Evolutionary conservation across 2,888 invertebrate species (phyloP).

Genomic region (Caenorhabditis virilis): DNA sequence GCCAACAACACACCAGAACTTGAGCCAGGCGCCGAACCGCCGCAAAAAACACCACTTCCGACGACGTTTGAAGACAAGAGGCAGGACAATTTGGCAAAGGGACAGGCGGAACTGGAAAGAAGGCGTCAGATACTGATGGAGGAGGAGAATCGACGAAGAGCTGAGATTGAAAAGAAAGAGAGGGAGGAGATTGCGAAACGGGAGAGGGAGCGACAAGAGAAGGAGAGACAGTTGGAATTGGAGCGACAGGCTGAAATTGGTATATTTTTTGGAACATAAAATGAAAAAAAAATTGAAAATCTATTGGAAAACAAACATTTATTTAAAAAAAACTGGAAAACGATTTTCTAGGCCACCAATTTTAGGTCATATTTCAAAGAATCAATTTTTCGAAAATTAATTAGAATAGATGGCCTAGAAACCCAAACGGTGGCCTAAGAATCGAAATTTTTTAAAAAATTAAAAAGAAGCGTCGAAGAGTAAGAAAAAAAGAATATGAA

Average conservation of each 20-base stretch:
- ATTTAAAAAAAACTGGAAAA: too few relatives aligned
- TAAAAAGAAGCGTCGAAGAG: too few relatives aligned
- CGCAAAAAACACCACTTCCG: slow-evolving; percentile 59
- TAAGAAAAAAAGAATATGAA: too few relatives aligned
- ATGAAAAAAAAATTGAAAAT: not conserved
- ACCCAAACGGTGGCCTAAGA: too few relatives aligned
- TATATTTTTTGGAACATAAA: not conserved
- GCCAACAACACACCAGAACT: slow-evolving; percentile 48
- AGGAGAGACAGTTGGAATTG: slow-evolving; percentile 57
- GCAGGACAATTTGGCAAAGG: slow-evolving; percentile 94
- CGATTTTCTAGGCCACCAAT: too few relatives aligned
- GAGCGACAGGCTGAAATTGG: slow-evolving; percentile 51
- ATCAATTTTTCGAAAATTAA: too few relatives aligned
- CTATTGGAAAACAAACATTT: not conserved
- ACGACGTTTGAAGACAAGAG: slow-evolving; percentile 84
- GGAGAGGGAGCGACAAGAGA: slow-evolving; percentile 76
- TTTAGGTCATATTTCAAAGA: too few relatives aligned
- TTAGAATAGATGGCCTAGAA: too few relatives aligned
- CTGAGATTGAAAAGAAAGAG: slow-evolving; percentile 74
- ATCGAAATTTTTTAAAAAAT: too few relatives aligned
- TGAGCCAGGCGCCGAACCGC: slow-evolving; percentile 50
- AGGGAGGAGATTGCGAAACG: slow-evolving; percentile 89
- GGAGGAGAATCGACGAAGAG: slow-evolving; percentile 71
- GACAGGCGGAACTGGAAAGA: slow-evolving; percentile 93
- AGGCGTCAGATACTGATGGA: slow-evolving; percentile 86